A percentile compares a stretch with the other conserved stretches of the same genome.
These are phyloP conservation scores for Macrotrachela quadricornifera DNA, from an alignment of 1,140 invertebrate species.

Conservation along the genomic window DNA sequence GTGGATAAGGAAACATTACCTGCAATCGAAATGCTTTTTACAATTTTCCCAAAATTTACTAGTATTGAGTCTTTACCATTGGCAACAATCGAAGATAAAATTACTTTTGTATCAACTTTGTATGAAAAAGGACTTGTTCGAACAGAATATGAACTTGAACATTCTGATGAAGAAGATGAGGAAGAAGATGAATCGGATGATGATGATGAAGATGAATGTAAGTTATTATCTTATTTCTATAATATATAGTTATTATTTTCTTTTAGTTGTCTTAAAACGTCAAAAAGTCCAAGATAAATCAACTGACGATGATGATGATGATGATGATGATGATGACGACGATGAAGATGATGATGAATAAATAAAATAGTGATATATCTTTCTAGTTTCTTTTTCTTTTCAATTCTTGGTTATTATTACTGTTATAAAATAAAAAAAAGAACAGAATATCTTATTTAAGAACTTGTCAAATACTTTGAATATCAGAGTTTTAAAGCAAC, in stretches of 20 bases:
- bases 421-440: no score
- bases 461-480: no score
- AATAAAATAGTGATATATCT: neutral
- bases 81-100: constrained; percentile 39
- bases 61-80: constrained; percentile 47
- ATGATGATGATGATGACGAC: constrained; percentile 9
- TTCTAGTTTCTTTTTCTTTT: no score
- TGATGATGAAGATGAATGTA: no score
- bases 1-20: constrained; percentile 44
- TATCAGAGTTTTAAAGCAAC: no score
- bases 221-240: no score
- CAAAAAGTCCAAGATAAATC: constrained; percentile 1
- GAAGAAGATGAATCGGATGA: neutral
- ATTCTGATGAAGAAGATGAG: neutral
- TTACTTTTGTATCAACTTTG: constrained; percentile 17
- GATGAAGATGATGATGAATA: neutral
- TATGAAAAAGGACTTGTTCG: constrained; percentile 10
- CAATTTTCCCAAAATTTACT: constrained; percentile 50
- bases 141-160: constrained; percentile 26
- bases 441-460: no score
- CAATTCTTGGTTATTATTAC: no score
- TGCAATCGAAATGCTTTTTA: constrained; percentile 47
- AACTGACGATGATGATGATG: constrained; percentile 13
- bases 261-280: no score
- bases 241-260: no score